Evolutionary conservation across 2,113 vertebrate species (phyloP), one percentile per base, ranked within the genome.

Genomic region (Austrofundulus limnaeus): DNA sequence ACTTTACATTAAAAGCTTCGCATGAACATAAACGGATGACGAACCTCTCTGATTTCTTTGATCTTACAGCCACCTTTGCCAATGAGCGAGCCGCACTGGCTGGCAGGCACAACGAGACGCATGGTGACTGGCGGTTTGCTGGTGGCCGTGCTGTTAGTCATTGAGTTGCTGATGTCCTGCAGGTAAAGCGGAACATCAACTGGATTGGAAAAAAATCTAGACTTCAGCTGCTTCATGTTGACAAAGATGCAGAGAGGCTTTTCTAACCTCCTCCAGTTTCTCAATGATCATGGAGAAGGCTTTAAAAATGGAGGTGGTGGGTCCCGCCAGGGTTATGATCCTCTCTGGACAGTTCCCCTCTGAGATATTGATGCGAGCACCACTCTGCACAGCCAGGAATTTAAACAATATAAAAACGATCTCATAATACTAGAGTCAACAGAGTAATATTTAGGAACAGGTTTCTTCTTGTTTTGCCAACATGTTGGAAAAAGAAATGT

Each of bases 231-330:
- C 43, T 58, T 14, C 2, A 23, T 16, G 41, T 31, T 20, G 2
- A 11, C 10, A 7, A 2, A 31, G 17, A 59, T 15, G 4, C 11
- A 54, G 48, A 1, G 3, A 46, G 31, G 24, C 31, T 13, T 4
- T 31, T 83, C 92, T 13, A 78, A 98, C 97, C 96, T 98, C 97
- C 92, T 98, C 97, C 90, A 99, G 93, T 92, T 98, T 99, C 88
- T 99, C 96, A 70, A 97, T 99, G 87, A 98, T 98, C 95, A 98
- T 99, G 61, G 97, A 95, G 90, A 99, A 99, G 41, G 96, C 96
- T 94, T 98, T 99, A 89, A 99, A 99, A 86, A 98, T 98, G 89
- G 97, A 96, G 78, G 96, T 98, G 88, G 97, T 98, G 73, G 96
- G 96, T 59, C 97, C 97, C 16, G 96, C 95, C 3, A 99, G 91